A percentile compares a stretch with the other conserved stretches of the same genome.
Evolutionary conservation across 2,113 vertebrate species (phyloP).

Genomic region (Hiodon tergisus): DNA sequence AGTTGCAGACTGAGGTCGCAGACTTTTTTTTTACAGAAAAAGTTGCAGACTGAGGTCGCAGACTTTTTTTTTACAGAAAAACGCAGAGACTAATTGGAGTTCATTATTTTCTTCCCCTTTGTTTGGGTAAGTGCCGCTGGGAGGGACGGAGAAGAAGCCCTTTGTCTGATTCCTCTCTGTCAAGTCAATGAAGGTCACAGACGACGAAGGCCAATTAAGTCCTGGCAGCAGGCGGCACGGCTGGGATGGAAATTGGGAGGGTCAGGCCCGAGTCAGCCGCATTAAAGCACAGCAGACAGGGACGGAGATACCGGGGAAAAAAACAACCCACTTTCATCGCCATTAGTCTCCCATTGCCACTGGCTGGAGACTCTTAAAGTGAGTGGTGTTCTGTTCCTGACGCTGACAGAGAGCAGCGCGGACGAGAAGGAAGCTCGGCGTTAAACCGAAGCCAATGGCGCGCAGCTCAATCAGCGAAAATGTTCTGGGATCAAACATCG

Average conservation of each 20-base stretch:
- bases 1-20: too few species aligned
- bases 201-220: constrained; percentile 29
- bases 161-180: constrained; percentile 28
- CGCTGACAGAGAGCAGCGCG: neutral
- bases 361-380: neutral
- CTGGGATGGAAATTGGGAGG: constrained; percentile 7
- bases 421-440: neutral
- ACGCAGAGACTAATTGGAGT: constrained; percentile 40
- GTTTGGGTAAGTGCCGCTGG: neutral
- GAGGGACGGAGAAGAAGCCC: neutral
- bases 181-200: constrained; percentile 33
- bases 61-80: too few species aligned
- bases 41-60: too few species aligned
- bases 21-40: too few species aligned
- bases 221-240: neutral
- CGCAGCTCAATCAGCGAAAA: constrained; percentile 23
- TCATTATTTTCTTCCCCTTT: constrained; percentile 25
- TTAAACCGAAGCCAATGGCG: constrained; percentile 32
- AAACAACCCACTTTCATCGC: constrained; percentile 11
- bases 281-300: constrained; percentile 22
- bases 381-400: neutral
- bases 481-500: constrained; percentile 38
- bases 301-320: neutral
- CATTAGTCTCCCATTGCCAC: constrained; percentile 12
- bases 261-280: neutral